Conservation (phyloP, 2,888 invertebrate genomes). For the Meiosimyza decipiens region DNA sequence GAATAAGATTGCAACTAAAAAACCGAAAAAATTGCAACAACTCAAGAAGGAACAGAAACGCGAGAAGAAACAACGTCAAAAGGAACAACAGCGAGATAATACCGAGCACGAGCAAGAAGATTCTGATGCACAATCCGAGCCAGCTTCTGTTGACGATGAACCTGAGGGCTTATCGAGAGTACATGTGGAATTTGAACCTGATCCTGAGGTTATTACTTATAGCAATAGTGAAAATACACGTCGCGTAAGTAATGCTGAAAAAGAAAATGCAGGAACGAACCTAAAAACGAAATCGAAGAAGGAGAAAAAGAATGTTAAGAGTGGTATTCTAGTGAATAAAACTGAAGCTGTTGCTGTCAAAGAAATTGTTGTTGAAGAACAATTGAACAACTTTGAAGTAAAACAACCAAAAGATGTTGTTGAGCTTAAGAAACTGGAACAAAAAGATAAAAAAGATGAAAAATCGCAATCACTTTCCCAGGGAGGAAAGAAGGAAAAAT, state of each 20-base stretch:
- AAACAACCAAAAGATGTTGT: slow-evolving; percentile 84
- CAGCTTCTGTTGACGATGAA: slow-evolving; percentile 56
- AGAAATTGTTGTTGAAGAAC: slow-evolving; percentile 53
- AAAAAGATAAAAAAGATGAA: slow-evolving; percentile 53
- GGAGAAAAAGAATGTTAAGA: slow-evolving; percentile 54
- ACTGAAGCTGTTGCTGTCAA: slow-evolving; percentile 56
- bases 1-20: slow-evolving; percentile 55
- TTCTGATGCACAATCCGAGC: slow-evolving; percentile 59
- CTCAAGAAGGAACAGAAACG: slow-evolving; percentile 61
- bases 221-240: slow-evolving; percentile 44
- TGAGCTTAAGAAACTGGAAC: slow-evolving; percentile 61
- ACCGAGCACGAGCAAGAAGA: slow-evolving; percentile 58
- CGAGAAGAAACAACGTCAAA: slow-evolving; percentile 60
- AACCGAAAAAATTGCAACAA: slow-evolving; percentile 55
- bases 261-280: slow-evolving; percentile 48
- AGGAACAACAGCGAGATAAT: slow-evolving; percentile 55
- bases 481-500: slow-evolving; percentile 45
- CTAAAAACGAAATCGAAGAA: slow-evolving; percentile 53
- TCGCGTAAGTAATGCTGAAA: slow-evolving; percentile 56
- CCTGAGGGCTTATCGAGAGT: slow-evolving; percentile 55
- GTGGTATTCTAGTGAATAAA: slow-evolving; percentile 64
- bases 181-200: slow-evolving; percentile 65
- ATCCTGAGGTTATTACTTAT: slow-evolving; percentile 59
- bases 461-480: slow-evolving; percentile 42
- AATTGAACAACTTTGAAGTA: slow-evolving; percentile 80